Evolutionary conservation across 2,888 invertebrate species (phyloP), one percentile per base, ranked within the genome.

Genomic region (Epicampocera succincta): DNA sequence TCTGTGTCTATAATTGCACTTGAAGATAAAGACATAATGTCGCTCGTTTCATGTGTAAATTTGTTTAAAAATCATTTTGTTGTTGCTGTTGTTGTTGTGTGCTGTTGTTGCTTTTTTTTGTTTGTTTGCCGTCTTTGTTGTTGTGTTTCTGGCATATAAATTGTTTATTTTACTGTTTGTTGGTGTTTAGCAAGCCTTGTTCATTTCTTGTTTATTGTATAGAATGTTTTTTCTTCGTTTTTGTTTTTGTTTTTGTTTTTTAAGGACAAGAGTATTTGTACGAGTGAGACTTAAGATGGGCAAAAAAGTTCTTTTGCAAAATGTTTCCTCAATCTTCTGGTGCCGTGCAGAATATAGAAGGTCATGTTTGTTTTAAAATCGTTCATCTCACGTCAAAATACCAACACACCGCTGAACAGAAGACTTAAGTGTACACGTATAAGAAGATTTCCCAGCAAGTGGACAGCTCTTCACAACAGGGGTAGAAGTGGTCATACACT

Each of bases 1-100:
- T 74, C 65, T 74, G 80, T 80, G 74, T 69, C 82, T 82, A 82
- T 74, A 82, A 82, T 82, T 82, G 71, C 46, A 78, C 82, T 82
- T 78, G 60, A 78, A 60, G 52, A 82, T 82, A 82, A 82, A 82
- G 74, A 78, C 77, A 82, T 71, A 74, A 78, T 71, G 78, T 54
- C 58, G 48, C 46, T 33, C 74, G 74, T 74, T 78, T 74, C 74
- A 68, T 61, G 52, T 77, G 69, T 69, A 52, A 38, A 69, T 72
- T 69, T 77, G 29, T 44, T 13, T 54, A 54, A 54, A 38, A 9
- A n/a, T n/a, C n/a, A n/a, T n/a, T n/a, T n/a, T n/a, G n/a, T n/a
- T n/a, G n/a, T n/a, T n/a, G n/a, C n/a, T n/a, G n/a, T n/a, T n/a
- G n/a, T n/a, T n/a, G n/a, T n/a, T n/a, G n/a, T n/a, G n/a, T 42